Conservation (phyloP, 2,797 vertebrate species). For the Xiphorhynchus erythropygius region DNA sequence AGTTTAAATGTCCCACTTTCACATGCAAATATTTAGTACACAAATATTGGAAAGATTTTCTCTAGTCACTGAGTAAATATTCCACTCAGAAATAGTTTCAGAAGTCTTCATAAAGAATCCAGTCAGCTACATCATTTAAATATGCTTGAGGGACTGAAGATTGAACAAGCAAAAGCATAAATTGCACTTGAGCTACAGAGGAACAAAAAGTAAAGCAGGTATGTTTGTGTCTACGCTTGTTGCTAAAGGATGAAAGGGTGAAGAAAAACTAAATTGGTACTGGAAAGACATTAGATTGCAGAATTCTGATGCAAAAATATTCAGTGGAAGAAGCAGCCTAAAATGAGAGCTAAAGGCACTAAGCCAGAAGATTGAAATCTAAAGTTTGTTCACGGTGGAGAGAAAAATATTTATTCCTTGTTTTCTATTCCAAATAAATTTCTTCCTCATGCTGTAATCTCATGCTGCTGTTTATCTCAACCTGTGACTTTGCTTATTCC, state of each 20-base stretch:
- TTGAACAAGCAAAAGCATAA: background rate
- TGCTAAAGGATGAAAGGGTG: constrained; percentile 7
- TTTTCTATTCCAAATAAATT: constrained; percentile 26
- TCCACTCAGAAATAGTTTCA: background rate
- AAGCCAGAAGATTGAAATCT: constrained; percentile 22
- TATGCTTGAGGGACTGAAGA: background rate
- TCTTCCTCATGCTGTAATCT: constrained; percentile 11
- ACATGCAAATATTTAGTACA: background rate
- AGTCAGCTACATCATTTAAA: background rate
- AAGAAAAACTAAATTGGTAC: background rate
- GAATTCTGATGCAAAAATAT: constrained; percentile 39
- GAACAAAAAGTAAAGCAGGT: constrained; percentile 27
- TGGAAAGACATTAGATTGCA: background rate
- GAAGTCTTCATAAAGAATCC: background rate
- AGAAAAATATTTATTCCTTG: constrained; percentile 51
- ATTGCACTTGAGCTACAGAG: background rate
- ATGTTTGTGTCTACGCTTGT: background rate
- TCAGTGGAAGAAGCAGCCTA: background rate
- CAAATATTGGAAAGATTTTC: background rate
- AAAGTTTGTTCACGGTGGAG: background rate
- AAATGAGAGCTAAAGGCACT: constrained; percentile 1
- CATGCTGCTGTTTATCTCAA: constrained; percentile 27
- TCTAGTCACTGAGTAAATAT: background rate
- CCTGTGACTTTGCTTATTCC: constrained; percentile 18
- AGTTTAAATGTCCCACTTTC: background rate